Evolutionary conservation across 2,113 vertebrate species (phyloP).

Genomic region (Siphamia tubifer): DNA sequence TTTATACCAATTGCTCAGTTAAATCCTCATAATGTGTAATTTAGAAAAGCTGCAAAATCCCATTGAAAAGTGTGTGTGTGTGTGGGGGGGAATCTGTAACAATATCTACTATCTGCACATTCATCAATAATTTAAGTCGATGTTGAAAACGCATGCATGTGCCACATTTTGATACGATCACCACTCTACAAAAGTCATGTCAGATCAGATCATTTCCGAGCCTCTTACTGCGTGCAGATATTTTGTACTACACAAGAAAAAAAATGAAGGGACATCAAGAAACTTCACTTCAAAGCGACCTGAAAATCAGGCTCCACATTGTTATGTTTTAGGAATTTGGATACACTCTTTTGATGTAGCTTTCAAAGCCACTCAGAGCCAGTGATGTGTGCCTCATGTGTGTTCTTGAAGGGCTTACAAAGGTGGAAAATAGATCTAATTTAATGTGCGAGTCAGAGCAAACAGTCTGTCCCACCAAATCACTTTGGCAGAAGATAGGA

Average conservation of each 20-base stretch:
- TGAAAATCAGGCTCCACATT: slow-evolving; percentile 59
- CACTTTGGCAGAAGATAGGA: slow-evolving; percentile 30
- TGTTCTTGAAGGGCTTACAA: slow-evolving; percentile 36
- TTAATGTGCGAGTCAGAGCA: slow-evolving; percentile 42
- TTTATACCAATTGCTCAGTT: slow-evolving; percentile 15
- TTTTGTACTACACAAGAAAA: slow-evolving; percentile 55
- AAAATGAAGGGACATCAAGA: slow-evolving; percentile 51
- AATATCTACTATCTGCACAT: background rate
- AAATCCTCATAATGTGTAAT: background rate
- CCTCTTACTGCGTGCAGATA: slow-evolving; percentile 22
- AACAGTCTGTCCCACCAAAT: slow-evolving; percentile 36
- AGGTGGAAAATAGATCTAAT: slow-evolving; percentile 59
- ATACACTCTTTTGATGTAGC: slow-evolving; percentile 75
- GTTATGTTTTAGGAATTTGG: slow-evolving; percentile 69
- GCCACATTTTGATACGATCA: background rate
- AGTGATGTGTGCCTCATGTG: slow-evolving; percentile 34
- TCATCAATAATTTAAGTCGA: background rate
- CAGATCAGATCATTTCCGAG: slow-evolving; percentile 14
- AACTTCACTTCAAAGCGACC: slow-evolving; percentile 75
- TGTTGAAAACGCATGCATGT: background rate
- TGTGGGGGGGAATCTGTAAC: too few relatives aligned
- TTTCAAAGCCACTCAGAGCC: slow-evolving; percentile 70
- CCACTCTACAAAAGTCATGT: slow-evolving; percentile 23
- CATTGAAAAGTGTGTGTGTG: background rate
- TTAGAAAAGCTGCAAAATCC: background rate